Evolutionary conservation across 2,888 invertebrate species (phyloP).

Genomic region (Pollenia amentaria): DNA sequence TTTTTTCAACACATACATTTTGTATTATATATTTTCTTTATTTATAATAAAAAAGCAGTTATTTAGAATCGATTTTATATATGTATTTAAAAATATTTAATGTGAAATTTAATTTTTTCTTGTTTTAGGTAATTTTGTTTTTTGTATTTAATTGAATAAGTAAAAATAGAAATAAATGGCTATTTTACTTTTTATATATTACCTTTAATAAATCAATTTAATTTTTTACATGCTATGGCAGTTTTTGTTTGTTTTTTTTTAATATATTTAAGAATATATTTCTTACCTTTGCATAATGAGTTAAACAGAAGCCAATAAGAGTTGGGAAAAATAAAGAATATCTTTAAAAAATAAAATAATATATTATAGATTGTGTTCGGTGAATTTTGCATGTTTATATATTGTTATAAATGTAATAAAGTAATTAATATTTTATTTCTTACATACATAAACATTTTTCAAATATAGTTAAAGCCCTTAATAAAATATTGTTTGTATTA

Average conservation of each 20-base stretch:
- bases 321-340: slow-evolving; percentile 19
- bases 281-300: slow-evolving; percentile 4
- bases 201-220: background rate
- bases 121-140: slow-evolving; percentile 28
- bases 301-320: slow-evolving; percentile 9
- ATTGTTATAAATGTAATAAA: slow-evolving; percentile 16
- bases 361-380: slow-evolving; percentile 3
- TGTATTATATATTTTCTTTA: slow-evolving; percentile 37
- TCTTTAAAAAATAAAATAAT: slow-evolving; percentile 10
- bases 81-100: slow-evolving; percentile 43
- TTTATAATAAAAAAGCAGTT: slow-evolving; percentile 67
- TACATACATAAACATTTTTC: slow-evolving; percentile 25
- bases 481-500: slow-evolving; percentile 23
- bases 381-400: slow-evolving; percentile 26
- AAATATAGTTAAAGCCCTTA: slow-evolving; percentile 30
- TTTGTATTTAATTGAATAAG: slow-evolving; percentile 4
- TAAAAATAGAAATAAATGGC: slow-evolving; percentile 24
- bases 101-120: slow-evolving; percentile 27
- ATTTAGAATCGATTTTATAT: slow-evolving; percentile 45
- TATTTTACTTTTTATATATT: slow-evolving; percentile 12
- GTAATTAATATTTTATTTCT: slow-evolving; percentile 30
- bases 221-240: slow-evolving; percentile 74
- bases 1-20: slow-evolving; percentile 11
- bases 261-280: background rate
- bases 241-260: slow-evolving; percentile 62